Evolutionary conservation across 2,888 invertebrate species (phyloP), one percentile per base, ranked within the genome.

Genomic region (Megastigmus dorsalis): DNA sequence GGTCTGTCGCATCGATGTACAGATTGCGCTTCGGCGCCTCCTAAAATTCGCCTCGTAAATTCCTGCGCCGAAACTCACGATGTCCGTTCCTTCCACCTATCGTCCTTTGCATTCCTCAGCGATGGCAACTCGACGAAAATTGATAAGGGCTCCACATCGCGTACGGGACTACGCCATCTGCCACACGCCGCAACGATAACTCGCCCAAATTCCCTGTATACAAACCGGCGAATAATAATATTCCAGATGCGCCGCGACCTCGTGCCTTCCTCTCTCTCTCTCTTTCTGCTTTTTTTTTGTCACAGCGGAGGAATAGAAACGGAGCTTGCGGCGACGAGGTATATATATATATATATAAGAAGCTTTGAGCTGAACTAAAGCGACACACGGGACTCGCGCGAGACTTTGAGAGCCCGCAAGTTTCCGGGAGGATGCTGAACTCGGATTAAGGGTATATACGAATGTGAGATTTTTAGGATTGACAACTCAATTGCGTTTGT

Each of bases 151-250:
- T 13, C 36, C 3, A 18, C 9, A n/a, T 23, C 10, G 36, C 13
- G n/a, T n/a, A n/a, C n/a, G n/a, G n/a, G n/a, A n/a, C 55, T 15
- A 7, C 48, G 57, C 43, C 63, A 66, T 43, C 41, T 66, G 66
- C 15, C n/a, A 45, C 67, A 23, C 26, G 36, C 13, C 13, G 57
- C 67, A 15, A 13, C 67, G 48, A 57, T 59, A 68, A 68, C 57
- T 67, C 62, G n/a, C 23, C 10, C 33, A 0, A 6, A 6, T 26
- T n/a, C 5, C 30, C 20, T 20, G 7, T 10, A 54, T 60, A 59
- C 59, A 36, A 68, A 59, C 28, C 6, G 28, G 30, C 15, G 20
- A 48, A 45, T 57, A 68, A 68, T 57, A 59, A 57, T 67, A 57
- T 57, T 45, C 55, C 30, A 20, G n/a, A n/a, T n/a, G 10, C 20